Evolutionary conservation across 2,888 invertebrate species (phyloP).

Genomic region (Lithophane semibrunnea): DNA sequence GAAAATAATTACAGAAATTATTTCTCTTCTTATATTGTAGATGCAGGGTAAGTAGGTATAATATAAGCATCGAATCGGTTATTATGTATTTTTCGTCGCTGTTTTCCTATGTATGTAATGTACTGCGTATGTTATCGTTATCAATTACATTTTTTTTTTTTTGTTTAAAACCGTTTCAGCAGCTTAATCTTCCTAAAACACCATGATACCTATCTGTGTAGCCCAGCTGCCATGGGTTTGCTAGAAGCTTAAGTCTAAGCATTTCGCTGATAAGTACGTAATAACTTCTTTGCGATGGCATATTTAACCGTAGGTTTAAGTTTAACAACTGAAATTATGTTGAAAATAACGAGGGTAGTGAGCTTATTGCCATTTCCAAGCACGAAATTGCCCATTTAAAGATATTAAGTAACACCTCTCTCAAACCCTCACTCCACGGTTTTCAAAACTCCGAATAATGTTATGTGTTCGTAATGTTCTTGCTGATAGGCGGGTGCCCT

Average conservation of each 20-base stretch:
- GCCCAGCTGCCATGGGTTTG: no score
- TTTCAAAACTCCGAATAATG: constrained; percentile 1
- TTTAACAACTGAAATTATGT: constrained; percentile 17
- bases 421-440: background rate
- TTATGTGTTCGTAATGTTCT: constrained; percentile 12
- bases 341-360: constrained; percentile 9
- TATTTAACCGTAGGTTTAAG: background rate
- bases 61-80: constrained; percentile 40
- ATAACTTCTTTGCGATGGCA: background rate
- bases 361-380: constrained; percentile 12
- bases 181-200: background rate
- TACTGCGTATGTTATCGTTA: background rate
- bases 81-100: constrained; percentile 11
- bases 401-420: constrained; percentile 25
- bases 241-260: no score
- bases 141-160: background rate
- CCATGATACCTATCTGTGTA: background rate
- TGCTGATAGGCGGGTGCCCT: background rate
- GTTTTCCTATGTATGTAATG: background rate
- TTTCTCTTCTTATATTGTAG: constrained; percentile 45
- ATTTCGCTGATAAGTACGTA: background rate
- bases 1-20: constrained; percentile 73
- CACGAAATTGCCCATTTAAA: constrained; percentile 11
- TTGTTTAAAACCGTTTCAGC: background rate
- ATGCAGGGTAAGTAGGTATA: constrained; percentile 33